These are phyloP conservation scores for Drosophila sturtevanti DNA, from an alignment of 1,140 invertebrate genomes.

Conservation along the genomic window DNA sequence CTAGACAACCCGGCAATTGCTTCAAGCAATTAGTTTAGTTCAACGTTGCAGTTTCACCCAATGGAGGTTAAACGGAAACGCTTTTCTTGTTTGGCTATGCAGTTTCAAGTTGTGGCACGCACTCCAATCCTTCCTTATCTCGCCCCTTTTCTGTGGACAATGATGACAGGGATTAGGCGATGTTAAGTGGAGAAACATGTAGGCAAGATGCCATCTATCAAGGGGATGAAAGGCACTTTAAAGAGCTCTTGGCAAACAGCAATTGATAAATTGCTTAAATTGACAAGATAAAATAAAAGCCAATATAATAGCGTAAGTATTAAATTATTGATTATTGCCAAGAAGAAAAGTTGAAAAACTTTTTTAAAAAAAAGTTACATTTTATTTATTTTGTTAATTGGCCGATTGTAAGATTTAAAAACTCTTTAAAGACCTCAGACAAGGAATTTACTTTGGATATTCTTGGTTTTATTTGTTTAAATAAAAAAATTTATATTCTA, in stretches of 20 bases:
- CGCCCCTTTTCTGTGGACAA: background rate
- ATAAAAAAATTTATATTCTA: too few species aligned
- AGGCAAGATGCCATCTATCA: constrained; percentile 17
- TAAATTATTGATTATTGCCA: constrained; percentile 1
- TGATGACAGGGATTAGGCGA: constrained; percentile 51
- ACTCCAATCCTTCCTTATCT: background rate
- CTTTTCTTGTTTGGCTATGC: constrained; percentile 23
- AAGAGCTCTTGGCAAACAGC: constrained; percentile 5
- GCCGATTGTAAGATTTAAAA: too few species aligned
- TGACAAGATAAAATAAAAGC: background rate
- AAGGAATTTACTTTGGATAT: background rate
- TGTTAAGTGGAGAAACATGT: constrained; percentile 30
- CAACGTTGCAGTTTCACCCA: constrained; percentile 37
- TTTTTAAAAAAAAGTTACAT: too few species aligned
- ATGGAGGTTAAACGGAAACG: constrained; percentile 42
- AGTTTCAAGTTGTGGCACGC: constrained; percentile 29
- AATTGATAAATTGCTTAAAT: background rate
- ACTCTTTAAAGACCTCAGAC: too few species aligned
- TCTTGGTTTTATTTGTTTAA: too few species aligned
- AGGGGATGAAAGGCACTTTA: constrained; percentile 10
- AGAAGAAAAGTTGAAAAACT: background rate
- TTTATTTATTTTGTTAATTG: too few species aligned
- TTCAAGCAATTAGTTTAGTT: constrained; percentile 64
- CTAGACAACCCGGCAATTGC: constrained; percentile 44
- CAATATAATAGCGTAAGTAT: background rate